A percentile compares a stretch with the other conserved stretches of the same genome.
phyloP scores from a whole-genome alignment of 2,797 vertebrate species.

The Gadopsis bispinosus region DNA sequence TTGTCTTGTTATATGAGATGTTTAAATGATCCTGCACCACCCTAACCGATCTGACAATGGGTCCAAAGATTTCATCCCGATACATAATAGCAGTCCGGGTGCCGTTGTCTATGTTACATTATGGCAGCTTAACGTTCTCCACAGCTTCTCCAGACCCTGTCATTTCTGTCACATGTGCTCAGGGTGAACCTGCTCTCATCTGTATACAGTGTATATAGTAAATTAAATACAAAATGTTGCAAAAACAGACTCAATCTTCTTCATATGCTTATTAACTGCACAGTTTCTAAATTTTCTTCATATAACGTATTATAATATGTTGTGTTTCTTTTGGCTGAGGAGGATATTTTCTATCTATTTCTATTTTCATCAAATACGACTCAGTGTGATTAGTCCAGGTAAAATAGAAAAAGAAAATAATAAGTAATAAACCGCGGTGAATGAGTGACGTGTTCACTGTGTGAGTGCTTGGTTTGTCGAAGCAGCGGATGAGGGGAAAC shows the following conservation, averaged over 20 bases:
- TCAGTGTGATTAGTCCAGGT: too few relatives aligned
- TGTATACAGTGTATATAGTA: background rate
- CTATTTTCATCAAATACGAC: too few relatives aligned
- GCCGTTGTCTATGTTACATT: too few relatives aligned
- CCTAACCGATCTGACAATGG: background rate
- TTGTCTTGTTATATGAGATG: background rate
- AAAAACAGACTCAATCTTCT: background rate
- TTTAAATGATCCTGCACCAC: background rate
- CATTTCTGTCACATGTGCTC: too few relatives aligned
- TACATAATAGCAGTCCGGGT: background rate
- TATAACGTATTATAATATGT: background rate
- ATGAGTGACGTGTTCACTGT: too few relatives aligned
- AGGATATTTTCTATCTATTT: background rate
- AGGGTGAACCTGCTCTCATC: too few relatives aligned
- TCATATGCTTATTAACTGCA: background rate
- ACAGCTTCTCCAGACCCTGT: too few relatives aligned
- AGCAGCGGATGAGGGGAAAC: too few relatives aligned
- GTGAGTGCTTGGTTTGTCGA: too few relatives aligned
- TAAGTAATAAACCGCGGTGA: too few relatives aligned
- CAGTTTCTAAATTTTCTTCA: background rate
- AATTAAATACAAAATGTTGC: background rate
- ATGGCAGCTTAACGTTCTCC: too few relatives aligned
- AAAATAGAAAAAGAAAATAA: too few relatives aligned
- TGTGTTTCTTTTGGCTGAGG: constrained; percentile 4
- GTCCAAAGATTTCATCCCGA: background rate